These are phyloP conservation scores for Acronicta leporina DNA, from an alignment of 2,888 invertebrate genomes.

Conservation along the genomic window DNA sequence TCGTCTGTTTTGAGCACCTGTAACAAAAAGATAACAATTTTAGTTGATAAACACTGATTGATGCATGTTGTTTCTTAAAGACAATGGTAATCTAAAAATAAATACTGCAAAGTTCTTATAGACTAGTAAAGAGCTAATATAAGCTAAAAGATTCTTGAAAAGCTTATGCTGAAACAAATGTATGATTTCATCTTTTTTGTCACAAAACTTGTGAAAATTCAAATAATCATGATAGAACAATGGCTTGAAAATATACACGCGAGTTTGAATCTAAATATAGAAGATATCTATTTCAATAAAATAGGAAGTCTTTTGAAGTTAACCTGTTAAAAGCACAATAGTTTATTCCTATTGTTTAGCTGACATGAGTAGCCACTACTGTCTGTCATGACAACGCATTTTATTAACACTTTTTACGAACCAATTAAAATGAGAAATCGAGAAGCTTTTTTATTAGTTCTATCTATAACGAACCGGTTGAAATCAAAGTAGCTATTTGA, in stretches of 20 bases:
- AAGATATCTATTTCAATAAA: slow-evolving; percentile 7
- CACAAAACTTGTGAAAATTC: too few relatives aligned
- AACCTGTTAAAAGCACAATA: slow-evolving; percentile 26
- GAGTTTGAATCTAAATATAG: too few relatives aligned
- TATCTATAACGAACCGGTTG: slow-evolving; percentile 3
- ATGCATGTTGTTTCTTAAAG: too few relatives aligned
- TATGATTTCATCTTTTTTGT: too few relatives aligned
- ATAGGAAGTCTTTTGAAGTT: slow-evolving; percentile 10
- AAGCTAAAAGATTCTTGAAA: too few relatives aligned
- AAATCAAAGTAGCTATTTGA: not conserved
- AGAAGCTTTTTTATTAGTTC: slow-evolving; percentile 23
- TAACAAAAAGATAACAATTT: slow-evolving; percentile 76
- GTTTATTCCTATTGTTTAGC: slow-evolving; percentile 25
- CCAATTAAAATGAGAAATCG: slow-evolving; percentile 37
- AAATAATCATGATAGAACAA: too few relatives aligned
- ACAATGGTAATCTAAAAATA: too few relatives aligned
- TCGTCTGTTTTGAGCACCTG: slow-evolving; percentile 94
- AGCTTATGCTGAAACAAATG: too few relatives aligned
- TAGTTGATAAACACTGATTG: not conserved
- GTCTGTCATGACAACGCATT: slow-evolving; percentile 31
- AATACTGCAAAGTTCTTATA: too few relatives aligned
- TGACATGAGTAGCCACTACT: slow-evolving; percentile 23
- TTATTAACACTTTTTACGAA: slow-evolving; percentile 29
- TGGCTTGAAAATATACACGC: too few relatives aligned
- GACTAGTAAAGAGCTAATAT: too few relatives aligned